These are phyloP conservation scores for Paragorgia papillata DNA, from an alignment of 92 coral and sea anemone species.

Conservation along the genomic window DNA sequence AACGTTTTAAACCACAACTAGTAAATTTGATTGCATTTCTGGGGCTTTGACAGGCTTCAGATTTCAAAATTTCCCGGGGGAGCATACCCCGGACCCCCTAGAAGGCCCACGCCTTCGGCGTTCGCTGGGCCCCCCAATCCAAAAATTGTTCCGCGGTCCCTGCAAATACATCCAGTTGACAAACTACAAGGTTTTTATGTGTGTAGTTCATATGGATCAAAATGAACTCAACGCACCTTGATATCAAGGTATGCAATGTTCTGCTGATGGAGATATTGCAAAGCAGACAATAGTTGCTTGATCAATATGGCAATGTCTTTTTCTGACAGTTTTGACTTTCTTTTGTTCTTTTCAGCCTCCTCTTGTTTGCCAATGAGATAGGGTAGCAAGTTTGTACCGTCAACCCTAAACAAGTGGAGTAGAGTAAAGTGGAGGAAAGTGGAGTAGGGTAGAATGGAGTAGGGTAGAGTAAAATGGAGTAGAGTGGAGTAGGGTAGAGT, in stretches of 20 bases:
- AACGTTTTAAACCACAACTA: too few relatives aligned
- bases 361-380: constrained; percentile 71
- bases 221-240: constrained; percentile 84
- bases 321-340: constrained; percentile 70
- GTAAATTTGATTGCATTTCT: too few relatives aligned
- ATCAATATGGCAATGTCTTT: constrained; percentile 80
- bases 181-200: too few relatives aligned
- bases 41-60: too few relatives aligned
- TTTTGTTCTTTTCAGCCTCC: constrained; percentile 26
- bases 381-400: constrained; percentile 76
- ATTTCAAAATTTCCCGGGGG: too few relatives aligned
- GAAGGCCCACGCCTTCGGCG: too few relatives aligned
- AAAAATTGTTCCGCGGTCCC: not conserved
- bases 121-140: too few relatives aligned
- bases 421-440: not conserved
- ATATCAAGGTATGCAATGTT: constrained; percentile 84
- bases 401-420: constrained; percentile 54
- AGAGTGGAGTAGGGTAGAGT: not conserved
- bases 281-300: constrained; percentile 78
- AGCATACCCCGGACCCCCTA: too few relatives aligned
- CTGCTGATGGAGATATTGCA: constrained; percentile 75
- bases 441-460: not conserved
- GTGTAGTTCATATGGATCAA: too few relatives aligned
- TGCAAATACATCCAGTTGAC: too few relatives aligned
- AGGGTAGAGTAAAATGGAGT: not conserved